phyloP scores from a whole-genome alignment of 1,140 invertebrate genomes.

The Augochlora pura region DNA sequence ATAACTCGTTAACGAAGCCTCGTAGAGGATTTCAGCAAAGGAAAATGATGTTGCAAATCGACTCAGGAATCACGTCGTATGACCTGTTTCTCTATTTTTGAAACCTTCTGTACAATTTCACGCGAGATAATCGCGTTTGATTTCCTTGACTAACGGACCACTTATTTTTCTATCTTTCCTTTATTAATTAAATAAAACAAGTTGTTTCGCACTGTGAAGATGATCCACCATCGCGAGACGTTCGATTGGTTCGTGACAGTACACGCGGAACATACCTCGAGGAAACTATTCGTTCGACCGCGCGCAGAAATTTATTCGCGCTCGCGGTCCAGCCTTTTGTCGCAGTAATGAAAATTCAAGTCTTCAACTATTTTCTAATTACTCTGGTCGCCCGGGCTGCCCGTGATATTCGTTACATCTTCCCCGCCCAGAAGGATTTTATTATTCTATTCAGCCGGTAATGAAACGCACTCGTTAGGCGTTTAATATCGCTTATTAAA shows the following conservation, averaged over 20 bases:
- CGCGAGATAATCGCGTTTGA: not conserved
- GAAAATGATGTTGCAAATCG: too few relatives aligned
- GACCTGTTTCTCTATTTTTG: too few relatives aligned
- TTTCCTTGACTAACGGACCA: not conserved
- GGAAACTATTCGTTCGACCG: conserved; percentile 23
- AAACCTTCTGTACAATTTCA: not conserved
- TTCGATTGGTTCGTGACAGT: conserved; percentile 32
- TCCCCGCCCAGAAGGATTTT: too few relatives aligned
- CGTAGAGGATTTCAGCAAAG: too few relatives aligned
- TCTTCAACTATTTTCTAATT: conserved; percentile 44
- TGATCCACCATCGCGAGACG: not conserved
- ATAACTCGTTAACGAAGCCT: too few relatives aligned
- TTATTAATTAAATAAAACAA: conserved; percentile 41
- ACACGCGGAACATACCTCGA: conserved; percentile 40
- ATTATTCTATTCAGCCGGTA: too few relatives aligned
- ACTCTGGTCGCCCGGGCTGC: not conserved
- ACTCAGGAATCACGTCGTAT: too few relatives aligned
- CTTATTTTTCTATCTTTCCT: not conserved
- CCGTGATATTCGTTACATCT: not conserved
- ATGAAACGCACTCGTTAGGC: too few relatives aligned
- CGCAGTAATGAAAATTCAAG: conserved; percentile 30
- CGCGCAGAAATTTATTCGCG: conserved; percentile 5
- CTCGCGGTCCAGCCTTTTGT: conserved; percentile 3
- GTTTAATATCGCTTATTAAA: too few relatives aligned
- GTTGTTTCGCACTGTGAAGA: conserved; percentile 26